Percentiles rank a stretch among this genome's conserved stretches.
Conservation (phyloP, 2,113 vertebrate genomes). For the Gracilinanus agilis region DNA sequence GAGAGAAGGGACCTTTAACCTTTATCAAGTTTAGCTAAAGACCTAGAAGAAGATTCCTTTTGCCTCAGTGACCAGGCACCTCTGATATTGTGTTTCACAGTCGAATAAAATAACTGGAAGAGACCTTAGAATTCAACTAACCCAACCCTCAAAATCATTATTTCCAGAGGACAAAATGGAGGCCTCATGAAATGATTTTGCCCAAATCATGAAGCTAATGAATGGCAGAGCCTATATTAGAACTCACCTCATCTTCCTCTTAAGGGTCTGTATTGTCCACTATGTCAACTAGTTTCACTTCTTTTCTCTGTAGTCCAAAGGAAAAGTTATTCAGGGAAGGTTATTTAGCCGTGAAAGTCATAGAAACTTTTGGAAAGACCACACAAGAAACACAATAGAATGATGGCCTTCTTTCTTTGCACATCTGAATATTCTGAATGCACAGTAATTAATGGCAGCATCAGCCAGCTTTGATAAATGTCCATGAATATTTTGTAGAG, state of each 20-base stretch:
- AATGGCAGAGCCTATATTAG: not conserved
- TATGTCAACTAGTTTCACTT: not conserved
- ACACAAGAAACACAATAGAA: not conserved
- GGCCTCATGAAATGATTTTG: not conserved
- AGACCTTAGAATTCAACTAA: not conserved
- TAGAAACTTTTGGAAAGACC: not conserved
- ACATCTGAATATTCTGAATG: not conserved
- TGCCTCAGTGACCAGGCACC: not conserved
- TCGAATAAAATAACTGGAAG: not conserved
- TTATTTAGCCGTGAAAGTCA: not conserved
- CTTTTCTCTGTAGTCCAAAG: not conserved
- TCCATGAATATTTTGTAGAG: not conserved
- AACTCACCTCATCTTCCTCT: not conserved
- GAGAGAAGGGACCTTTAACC: not conserved
- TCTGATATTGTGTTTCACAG: not conserved
- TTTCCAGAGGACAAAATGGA: conserved; percentile 1
- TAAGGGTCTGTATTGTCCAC: not conserved
- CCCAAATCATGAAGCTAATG: not conserved
- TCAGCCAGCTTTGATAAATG: not conserved
- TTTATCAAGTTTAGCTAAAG: not conserved
- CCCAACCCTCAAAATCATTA: not conserved
- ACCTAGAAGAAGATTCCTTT: not conserved
- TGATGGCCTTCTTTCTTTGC: not conserved
- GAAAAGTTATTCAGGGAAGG: not conserved
- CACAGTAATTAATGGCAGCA: not conserved